Percentiles rank a stretch among this genome's conserved stretches.
phyloP scores from a whole-genome alignment of 1,140 invertebrate genomes.

The Polypedilum vanderplanki region DNA sequence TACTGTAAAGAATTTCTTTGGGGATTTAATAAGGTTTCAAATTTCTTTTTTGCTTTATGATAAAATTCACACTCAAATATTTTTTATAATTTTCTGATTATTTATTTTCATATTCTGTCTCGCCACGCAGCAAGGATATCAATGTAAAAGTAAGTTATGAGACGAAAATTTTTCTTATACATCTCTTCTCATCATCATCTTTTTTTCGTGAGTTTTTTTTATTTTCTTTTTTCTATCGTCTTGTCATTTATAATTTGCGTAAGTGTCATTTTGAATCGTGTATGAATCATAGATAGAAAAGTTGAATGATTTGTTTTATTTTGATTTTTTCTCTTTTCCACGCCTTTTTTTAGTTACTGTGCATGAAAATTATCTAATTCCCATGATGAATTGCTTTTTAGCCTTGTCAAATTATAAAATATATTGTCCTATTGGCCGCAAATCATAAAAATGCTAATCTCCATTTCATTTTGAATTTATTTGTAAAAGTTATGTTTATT shows the following conservation, averaged over 20 bases:
- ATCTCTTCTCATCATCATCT: not conserved
- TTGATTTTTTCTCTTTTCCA: not conserved
- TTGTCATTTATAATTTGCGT: conserved; percentile 16
- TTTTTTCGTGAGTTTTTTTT: too few relatives aligned
- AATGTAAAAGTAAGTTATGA: conserved; percentile 75
- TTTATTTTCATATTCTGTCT: not conserved
- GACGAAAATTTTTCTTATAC: not conserved
- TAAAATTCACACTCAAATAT: not conserved
- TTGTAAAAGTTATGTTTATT: too few relatives aligned
- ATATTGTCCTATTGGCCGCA: too few relatives aligned
- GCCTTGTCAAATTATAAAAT: too few relatives aligned
- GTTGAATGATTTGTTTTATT: not conserved
- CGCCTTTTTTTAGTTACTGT: not conserved
- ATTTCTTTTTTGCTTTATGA: not conserved
- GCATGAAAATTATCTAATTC: too few relatives aligned
- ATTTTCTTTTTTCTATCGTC: too few relatives aligned
- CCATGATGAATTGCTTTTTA: too few relatives aligned
- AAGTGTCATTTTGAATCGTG: not conserved
- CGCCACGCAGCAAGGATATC: conserved; percentile 74
- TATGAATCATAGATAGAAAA: not conserved
- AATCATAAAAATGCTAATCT: too few relatives aligned
- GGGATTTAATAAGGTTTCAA: conserved; percentile 76
- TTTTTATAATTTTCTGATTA: not conserved
- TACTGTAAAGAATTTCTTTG: conserved; percentile 98
- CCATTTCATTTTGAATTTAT: too few relatives aligned